Conservation (phyloP, 2,888 invertebrate genomes). For the Oligia latruncula region DNA sequence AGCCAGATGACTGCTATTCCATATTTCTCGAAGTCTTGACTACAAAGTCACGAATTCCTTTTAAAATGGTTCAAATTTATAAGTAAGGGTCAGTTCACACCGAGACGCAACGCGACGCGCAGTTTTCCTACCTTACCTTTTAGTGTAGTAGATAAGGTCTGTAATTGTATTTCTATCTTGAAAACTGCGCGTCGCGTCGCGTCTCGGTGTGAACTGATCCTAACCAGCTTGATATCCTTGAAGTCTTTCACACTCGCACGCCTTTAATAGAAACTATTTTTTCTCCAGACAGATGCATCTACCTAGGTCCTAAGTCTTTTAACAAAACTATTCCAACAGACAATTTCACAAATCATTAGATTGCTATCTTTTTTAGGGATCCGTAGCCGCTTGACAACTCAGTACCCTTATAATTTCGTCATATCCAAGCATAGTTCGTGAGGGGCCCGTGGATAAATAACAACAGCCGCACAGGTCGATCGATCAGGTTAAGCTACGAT, state of each 20-base stretch:
- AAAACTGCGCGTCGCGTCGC: too few relatives aligned
- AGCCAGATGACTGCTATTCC: neutral
- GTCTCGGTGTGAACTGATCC: too few relatives aligned
- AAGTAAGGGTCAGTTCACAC: too few relatives aligned
- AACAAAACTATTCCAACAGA: constrained; percentile 19
- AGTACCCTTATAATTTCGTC: neutral
- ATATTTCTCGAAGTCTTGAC: neutral
- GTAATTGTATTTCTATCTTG: too few relatives aligned
- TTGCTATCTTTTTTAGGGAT: constrained; percentile 30
- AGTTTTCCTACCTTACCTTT: too few relatives aligned
- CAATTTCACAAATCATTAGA: constrained; percentile 53
- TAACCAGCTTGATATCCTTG: neutral
- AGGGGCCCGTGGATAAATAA: too few relatives aligned
- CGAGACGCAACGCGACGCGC: too few relatives aligned
- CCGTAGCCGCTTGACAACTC: neutral
- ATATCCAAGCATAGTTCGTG: neutral
- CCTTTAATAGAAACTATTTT: constrained; percentile 9
- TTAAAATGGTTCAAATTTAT: neutral
- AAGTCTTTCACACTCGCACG: too few relatives aligned
- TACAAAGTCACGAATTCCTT: too few relatives aligned
- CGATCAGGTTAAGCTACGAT: too few relatives aligned
- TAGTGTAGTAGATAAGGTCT: too few relatives aligned
- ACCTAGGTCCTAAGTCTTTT: neutral
- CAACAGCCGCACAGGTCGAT: too few relatives aligned
- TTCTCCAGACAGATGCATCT: constrained; percentile 13